Evolutionary conservation across 2,888 invertebrate genomes (phyloP).

Genomic region (Hetaerina titia): DNA sequence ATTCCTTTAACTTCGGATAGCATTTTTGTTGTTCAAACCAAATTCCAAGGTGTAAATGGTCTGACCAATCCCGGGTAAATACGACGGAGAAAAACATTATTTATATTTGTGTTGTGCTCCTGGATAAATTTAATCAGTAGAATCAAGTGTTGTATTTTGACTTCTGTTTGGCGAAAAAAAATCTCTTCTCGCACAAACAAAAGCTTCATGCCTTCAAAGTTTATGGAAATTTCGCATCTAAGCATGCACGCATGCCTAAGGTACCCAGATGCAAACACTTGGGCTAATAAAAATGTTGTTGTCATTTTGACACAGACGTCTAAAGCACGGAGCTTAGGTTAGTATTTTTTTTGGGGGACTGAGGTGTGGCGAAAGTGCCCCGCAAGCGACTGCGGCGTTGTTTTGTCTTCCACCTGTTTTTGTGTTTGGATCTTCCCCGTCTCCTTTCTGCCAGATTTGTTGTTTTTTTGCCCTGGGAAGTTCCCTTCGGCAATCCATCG

Average conservation of each 20-base stretch:
- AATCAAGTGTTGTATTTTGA: background rate
- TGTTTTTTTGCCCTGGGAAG: background rate
- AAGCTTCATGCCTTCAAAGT: background rate
- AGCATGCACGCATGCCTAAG: background rate
- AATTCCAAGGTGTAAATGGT: too few relatives aligned
- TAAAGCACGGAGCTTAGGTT: background rate
- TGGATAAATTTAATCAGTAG: too few relatives aligned
- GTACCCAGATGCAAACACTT: background rate
- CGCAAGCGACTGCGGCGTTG: background rate
- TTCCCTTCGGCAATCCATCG: conserved; percentile 18
- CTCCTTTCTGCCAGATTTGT: background rate
- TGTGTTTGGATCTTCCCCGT: conserved; percentile 10
- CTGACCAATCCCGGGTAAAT: too few relatives aligned
- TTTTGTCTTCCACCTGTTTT: conserved; percentile 38
- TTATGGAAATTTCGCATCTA: background rate
- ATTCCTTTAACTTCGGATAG: too few relatives aligned
- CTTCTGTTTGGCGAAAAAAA: background rate
- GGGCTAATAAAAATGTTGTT: background rate
- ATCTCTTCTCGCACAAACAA: background rate
- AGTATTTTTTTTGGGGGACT: background rate
- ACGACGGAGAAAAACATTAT: too few relatives aligned
- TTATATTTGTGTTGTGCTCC: too few relatives aligned
- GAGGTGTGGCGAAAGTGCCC: background rate
- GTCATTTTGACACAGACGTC: background rate
- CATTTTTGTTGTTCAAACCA: too few relatives aligned